phyloP scores from a whole-genome alignment of 2,113 vertebrate genomes.

The Callopanchax toddi region DNA sequence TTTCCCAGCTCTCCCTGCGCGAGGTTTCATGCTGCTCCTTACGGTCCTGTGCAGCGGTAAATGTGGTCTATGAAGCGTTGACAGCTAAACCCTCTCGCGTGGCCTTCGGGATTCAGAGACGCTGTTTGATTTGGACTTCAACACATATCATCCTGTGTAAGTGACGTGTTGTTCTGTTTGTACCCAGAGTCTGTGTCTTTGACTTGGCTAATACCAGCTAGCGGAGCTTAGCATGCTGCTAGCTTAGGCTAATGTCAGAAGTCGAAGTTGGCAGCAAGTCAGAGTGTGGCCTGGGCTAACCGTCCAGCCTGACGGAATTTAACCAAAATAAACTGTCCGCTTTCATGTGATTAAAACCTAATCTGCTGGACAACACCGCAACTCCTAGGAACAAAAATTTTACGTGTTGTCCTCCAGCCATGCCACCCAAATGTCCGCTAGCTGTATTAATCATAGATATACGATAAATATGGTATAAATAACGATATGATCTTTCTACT shows the following conservation, averaged over 20 bases:
- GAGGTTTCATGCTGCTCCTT: conserved; percentile 34
- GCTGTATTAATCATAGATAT: too few relatives aligned
- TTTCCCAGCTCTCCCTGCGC: conserved; percentile 52
- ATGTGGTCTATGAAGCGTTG: conserved; percentile 49
- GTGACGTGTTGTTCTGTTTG: background rate
- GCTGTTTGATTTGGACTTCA: background rate
- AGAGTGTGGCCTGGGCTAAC: conserved; percentile 20
- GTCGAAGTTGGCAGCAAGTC: conserved; percentile 56
- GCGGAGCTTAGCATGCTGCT: conserved; percentile 15
- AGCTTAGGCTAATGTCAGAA: conserved; percentile 29
- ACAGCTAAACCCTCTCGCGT: conserved; percentile 17
- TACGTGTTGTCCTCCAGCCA: conserved; percentile 47
- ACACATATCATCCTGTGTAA: conserved; percentile 32
- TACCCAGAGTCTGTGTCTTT: background rate
- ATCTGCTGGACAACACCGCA: fast-evolving
- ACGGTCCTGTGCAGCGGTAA: conserved; percentile 23
- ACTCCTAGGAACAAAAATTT: fast-evolving
- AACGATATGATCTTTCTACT: background rate
- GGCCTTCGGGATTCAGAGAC: conserved; percentile 16
- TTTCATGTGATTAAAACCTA: background rate
- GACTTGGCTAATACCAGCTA: background rate
- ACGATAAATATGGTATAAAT: conserved; percentile 9
- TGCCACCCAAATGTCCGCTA: conserved; percentile 56
- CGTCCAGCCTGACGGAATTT: background rate
- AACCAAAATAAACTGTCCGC: background rate